These are phyloP conservation scores for Euura saliciscinereae DNA, from an alignment of 1,140 invertebrate species.

Conservation along the genomic window DNA sequence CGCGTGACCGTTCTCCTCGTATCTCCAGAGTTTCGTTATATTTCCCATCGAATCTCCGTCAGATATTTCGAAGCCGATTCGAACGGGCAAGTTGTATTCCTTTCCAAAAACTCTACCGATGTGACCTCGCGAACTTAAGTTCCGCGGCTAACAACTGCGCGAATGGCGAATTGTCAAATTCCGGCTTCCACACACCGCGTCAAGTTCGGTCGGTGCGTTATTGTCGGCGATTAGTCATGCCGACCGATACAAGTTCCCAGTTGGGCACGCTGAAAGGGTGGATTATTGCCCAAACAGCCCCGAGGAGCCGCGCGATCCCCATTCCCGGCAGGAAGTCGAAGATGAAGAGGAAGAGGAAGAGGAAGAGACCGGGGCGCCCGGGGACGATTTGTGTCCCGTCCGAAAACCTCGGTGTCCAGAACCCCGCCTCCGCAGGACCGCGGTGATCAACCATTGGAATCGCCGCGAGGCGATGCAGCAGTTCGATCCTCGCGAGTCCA, in stretches of 20 bases:
- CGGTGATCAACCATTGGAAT: background rate
- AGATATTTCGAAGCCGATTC: background rate
- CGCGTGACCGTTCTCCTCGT: conserved; percentile 24
- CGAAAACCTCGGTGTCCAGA: no score
- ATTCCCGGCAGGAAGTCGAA: background rate
- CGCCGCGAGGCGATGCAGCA: background rate
- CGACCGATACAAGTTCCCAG: background rate
- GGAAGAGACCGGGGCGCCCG: background rate
- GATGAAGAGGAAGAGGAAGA: background rate
- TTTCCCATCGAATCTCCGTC: background rate
- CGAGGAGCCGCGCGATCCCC: background rate
- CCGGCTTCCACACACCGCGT: no score
- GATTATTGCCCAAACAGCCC: background rate
- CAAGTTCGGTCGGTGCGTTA: background rate
- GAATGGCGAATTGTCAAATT: no score
- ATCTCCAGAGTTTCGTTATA: background rate
- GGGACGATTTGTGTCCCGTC: no score
- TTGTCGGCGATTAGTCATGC: background rate
- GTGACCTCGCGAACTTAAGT: no score
- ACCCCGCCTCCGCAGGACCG: no score
- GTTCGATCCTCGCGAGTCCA: background rate
- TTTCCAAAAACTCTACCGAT: background rate
- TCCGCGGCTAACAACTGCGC: no score
- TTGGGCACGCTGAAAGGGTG: background rate
- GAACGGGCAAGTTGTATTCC: background rate